Evolutionary conservation across 2,113 vertebrate species (phyloP).

Genomic region (Panthera uncia): DNA sequence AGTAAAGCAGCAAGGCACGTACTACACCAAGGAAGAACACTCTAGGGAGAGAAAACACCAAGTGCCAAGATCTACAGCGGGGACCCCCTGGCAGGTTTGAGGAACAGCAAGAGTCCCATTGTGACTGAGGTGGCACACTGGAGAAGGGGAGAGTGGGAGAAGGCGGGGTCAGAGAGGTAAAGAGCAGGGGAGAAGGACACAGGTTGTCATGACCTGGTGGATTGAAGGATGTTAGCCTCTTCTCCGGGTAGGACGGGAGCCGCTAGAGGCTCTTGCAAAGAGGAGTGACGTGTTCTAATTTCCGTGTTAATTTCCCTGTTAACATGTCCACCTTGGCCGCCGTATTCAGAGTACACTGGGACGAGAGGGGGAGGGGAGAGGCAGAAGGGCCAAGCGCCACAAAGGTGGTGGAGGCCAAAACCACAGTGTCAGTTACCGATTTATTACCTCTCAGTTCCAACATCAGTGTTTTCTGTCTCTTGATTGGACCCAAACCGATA

Average conservation of each 20-base stretch:
- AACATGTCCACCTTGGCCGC: neutral
- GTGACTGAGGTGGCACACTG: neutral
- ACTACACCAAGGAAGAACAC: neutral
- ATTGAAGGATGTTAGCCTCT: neutral
- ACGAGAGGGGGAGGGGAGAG: neutral
- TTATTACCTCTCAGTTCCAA: neutral
- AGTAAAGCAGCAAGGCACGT: neutral
- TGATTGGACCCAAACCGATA: neutral
- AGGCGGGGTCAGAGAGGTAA: neutral
- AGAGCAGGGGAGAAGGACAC: neutral
- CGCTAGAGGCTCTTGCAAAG: neutral
- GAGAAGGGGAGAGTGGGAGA: neutral
- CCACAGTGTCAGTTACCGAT: neutral
- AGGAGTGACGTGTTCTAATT: neutral
- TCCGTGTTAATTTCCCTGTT: neutral
- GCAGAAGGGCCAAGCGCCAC: neutral
- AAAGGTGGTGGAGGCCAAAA: neutral
- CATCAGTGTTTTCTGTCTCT: neutral
- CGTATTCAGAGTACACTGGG: neutral
- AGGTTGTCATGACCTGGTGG: neutral
- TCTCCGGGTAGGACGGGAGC: neutral
- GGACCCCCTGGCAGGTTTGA: neutral
- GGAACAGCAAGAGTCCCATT: neutral
- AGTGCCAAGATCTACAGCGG: neutral
- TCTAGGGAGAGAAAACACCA: neutral